Evolutionary conservation across 2,888 invertebrate species (phyloP).

Genomic region (Nomada fabriciana): DNA sequence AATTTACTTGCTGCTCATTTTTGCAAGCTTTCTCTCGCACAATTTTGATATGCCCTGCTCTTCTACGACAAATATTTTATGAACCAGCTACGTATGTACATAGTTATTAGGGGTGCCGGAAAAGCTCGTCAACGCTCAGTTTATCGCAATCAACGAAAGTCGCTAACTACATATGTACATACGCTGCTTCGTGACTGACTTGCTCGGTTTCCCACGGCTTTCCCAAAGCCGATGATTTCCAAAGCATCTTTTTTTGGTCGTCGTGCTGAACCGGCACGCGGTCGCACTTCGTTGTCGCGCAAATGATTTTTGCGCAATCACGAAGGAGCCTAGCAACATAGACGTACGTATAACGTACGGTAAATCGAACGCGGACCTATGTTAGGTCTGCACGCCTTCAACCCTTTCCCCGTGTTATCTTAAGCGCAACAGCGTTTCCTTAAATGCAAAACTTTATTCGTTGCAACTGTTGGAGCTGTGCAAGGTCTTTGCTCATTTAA

Average conservation of each 20-base stretch:
- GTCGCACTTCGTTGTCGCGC: constrained; percentile 62
- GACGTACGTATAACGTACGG: not conserved
- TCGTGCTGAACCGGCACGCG: constrained; percentile 40
- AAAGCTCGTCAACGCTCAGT: not conserved
- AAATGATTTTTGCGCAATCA: constrained; percentile 66
- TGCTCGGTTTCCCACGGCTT: constrained; percentile 30
- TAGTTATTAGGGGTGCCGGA: not conserved
- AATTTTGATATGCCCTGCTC: too few relatives aligned
- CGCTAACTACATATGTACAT: not conserved
- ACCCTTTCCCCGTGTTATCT: constrained; percentile 42
- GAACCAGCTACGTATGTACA: not conserved
- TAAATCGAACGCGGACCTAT: constrained; percentile 3
- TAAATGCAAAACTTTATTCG: constrained; percentile 19
- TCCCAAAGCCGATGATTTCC: constrained; percentile 9
- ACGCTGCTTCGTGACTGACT: too few relatives aligned
- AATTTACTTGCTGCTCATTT: too few relatives aligned
- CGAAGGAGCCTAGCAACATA: constrained; percentile 28
- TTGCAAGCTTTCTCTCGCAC: too few relatives aligned
- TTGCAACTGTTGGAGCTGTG: too few relatives aligned
- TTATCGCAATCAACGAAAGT: not conserved
- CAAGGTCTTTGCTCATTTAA: too few relatives aligned
- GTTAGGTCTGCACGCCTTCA: constrained; percentile 40
- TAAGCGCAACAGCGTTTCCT: not conserved
- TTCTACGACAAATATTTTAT: too few relatives aligned
- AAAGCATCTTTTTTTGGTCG: constrained; percentile 26